phyloP scores from a whole-genome alignment of 2,888 invertebrate species.

The Zele albiditarsus region DNA sequence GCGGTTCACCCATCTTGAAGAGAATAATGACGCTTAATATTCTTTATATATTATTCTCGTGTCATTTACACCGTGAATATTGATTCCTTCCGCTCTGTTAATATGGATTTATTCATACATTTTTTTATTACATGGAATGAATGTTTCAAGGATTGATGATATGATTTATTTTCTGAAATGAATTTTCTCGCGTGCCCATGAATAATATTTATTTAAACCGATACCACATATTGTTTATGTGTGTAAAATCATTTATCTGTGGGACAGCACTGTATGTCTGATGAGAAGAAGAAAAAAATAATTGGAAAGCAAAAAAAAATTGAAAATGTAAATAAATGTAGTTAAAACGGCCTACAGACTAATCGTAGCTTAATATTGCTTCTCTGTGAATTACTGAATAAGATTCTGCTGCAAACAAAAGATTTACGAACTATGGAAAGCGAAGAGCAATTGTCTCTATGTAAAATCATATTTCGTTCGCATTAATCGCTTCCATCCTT shows the following conservation, averaged over 20 bases:
- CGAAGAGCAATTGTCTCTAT: not conserved
- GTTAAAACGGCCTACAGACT: slow-evolving; percentile 58
- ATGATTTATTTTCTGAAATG: no score
- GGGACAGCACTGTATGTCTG: not conserved
- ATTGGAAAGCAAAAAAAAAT: slow-evolving; percentile 22
- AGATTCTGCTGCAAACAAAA: not conserved
- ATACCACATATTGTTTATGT: not conserved
- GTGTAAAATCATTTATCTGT: not conserved
- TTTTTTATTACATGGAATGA: not conserved
- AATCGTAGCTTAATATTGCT: slow-evolving; percentile 50
- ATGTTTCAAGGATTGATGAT: not conserved
- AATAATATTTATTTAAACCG: not conserved
- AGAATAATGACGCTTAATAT: not conserved
- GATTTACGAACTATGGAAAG: not conserved
- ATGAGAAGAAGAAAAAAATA: not conserved
- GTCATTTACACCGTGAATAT: not conserved
- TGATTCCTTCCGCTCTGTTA: not conserved
- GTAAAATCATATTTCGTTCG: not conserved
- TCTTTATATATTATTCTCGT: not conserved
- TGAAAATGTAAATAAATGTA: slow-evolving; percentile 50
- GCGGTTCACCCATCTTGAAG: not conserved
- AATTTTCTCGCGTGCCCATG: not conserved
- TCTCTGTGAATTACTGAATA: slow-evolving; percentile 3
- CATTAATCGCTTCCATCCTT: slow-evolving; percentile 10
- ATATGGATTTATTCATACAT: not conserved